phyloP scores from a whole-genome alignment of 2,797 vertebrate species.

The Phrynocephalus forsythii region DNA sequence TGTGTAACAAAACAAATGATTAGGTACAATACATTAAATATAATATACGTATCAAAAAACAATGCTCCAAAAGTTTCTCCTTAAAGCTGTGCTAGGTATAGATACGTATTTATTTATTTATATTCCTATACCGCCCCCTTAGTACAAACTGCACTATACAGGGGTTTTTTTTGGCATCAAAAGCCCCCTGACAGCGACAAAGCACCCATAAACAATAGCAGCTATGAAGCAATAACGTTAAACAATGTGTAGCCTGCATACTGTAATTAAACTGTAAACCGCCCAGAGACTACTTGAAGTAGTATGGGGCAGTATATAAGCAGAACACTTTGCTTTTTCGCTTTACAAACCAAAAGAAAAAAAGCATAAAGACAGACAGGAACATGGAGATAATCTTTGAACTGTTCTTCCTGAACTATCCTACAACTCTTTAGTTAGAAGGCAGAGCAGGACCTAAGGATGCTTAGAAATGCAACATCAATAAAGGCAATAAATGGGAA shows the following conservation, averaged over 20 bases:
- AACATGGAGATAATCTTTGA: no score
- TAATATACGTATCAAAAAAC: not conserved
- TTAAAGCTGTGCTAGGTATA: not conserved
- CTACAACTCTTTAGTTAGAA: not conserved
- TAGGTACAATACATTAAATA: no score
- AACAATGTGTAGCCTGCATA: no score
- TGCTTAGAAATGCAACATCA: not conserved
- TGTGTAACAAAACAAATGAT: no score
- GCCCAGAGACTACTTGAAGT: no score
- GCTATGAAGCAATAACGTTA: not conserved
- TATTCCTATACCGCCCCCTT: no score
- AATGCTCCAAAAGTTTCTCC: not conserved
- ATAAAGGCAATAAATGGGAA: no score
- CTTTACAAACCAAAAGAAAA: not conserved
- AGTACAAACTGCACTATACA: no score
- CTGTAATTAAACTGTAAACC: no score
- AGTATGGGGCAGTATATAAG: no score
- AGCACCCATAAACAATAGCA: not conserved
- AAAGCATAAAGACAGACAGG: not conserved
- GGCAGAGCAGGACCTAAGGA: no score
- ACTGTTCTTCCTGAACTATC: not conserved
- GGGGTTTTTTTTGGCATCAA: not conserved
- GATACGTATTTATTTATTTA: not conserved
- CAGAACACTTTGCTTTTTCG: no score
- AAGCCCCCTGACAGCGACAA: not conserved